Base-by-base conservation (phyloP, 2,888 invertebrate species). In the Daptonema setosum region DNA sequence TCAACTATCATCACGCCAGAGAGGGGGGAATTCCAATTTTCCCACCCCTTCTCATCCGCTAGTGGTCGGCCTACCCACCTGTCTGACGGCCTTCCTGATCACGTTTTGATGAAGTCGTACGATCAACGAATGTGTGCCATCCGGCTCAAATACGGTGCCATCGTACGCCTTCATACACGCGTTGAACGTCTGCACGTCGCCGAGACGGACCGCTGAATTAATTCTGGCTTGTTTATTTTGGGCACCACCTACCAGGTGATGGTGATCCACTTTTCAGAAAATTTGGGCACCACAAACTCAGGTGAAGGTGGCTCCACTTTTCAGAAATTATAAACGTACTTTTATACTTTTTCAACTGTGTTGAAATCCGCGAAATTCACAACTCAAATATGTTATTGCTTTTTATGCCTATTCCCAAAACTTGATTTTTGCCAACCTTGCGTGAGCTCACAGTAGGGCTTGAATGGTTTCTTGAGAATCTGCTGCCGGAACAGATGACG, bases 101-200 rank as follows among this genome's bases (percentile, higher is more conserved):
- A 99, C 97, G 75, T 97, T 99, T 72, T 97, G 97, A 56, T 93
- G 80, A 56, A 99, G 77, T 60, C 97, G 83, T 52, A 95, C 79
- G 67, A 97, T 95, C 59, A 97, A 75, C 28, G 93, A 91, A 66
- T 87, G 90, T 0, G 97, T 97, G 69, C 90, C 85, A 73, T 97
- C 95, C 63, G 78, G 78, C 62, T 88, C 82, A 71, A 97, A 97
- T 71, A 20, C 2, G 24, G 47, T 28, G 29, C 5, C 3, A 14
- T 5, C 86, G 74, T 83, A 87, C 68, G 85, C 84, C 64, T 86
- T 83, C 56, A 95, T 76, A 0, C 90, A 90, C 72, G 88, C 85
- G 29, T 88, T 85, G 74, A 97, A 97, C 62, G 85, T 79, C 62
- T 85, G 85, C 50, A 99, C 77, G 72, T 95, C 88, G 29, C 97